Evolutionary conservation across 2,797 vertebrate genomes (phyloP), one percentile per base, ranked within the genome.

Genomic region (Hirundo rustica): DNA sequence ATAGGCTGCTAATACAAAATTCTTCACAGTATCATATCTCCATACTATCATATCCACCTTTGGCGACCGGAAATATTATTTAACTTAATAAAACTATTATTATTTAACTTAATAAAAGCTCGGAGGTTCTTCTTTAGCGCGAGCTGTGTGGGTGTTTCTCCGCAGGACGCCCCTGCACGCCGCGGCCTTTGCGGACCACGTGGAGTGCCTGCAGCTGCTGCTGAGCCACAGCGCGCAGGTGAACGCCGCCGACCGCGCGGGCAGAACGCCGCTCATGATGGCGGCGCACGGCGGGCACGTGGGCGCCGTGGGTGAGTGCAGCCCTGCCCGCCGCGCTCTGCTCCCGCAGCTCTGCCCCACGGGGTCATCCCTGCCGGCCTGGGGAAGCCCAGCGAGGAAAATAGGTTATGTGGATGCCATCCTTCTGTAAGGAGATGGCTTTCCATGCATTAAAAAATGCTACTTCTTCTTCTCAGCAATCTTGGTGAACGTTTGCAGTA

Each of bases 231-330:
- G 98, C 27, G 98, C 98, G 38, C 97, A 97, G 61, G 98, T 98
- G 50, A 98, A 99, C 6, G 96, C 97, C 1, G 97, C 93, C 0
- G 99, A 99, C 94, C 94, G 98, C 27, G 97, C 98, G 5, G 99
- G 99, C 67, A 98, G 97, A 66, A 99, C 98, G 0, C 97, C 99
- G 0, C 97, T 99, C 92, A 99, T 99, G 98, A 98, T 98, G 98
- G 99, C 99, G 7, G 99, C 99, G 2, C 98, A 98, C 94, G 98
- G 98, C 2, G 99, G 99, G 34, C 97, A 98, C 38, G 68, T 96
- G 1, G 98, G 98, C 9, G 98, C 98, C 21, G 98, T 99, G 7
- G 99, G 99, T 99, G 97, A 11, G 98, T 96, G 53, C 57, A 4
- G 47, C 67, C 16, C 67, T 26, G 17, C 44, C 22, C 3, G 54